Conservation (phyloP, 2,797 vertebrate species). For the Schizothorax lantsangensis region DNA sequence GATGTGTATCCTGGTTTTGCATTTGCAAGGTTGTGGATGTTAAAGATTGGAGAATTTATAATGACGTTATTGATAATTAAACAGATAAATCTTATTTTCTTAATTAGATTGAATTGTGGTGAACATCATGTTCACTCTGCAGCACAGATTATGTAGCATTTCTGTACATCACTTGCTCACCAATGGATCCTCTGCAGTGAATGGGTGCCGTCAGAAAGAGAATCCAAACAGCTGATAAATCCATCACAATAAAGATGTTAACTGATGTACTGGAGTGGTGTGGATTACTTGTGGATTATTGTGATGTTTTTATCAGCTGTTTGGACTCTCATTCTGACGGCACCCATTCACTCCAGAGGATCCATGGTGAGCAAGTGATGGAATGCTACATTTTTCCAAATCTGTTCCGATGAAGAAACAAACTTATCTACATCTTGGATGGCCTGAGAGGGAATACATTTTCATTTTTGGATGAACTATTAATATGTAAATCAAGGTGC, state of each 20-base stretch:
- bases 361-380: background rate
- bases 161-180: background rate
- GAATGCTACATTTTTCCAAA: background rate
- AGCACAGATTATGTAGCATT: background rate
- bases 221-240: background rate
- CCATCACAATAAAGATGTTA: background rate
- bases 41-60: background rate
- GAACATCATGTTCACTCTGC: background rate
- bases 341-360: background rate
- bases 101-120: background rate
- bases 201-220: background rate
- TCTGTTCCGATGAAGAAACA: background rate
- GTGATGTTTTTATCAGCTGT: background rate
- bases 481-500: background rate
- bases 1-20: conserved; percentile 23
- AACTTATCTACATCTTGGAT: background rate
- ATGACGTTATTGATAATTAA: background rate
- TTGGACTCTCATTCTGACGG: background rate
- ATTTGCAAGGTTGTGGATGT: background rate
- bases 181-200: background rate
- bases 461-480: background rate
- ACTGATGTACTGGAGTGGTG: background rate
- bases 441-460: background rate
- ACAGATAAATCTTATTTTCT: background rate
- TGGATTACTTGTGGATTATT: background rate